These are phyloP conservation scores for Galaxias olidus DNA, from an alignment of 2,797 vertebrate genomes.

Conservation along the genomic window DNA sequence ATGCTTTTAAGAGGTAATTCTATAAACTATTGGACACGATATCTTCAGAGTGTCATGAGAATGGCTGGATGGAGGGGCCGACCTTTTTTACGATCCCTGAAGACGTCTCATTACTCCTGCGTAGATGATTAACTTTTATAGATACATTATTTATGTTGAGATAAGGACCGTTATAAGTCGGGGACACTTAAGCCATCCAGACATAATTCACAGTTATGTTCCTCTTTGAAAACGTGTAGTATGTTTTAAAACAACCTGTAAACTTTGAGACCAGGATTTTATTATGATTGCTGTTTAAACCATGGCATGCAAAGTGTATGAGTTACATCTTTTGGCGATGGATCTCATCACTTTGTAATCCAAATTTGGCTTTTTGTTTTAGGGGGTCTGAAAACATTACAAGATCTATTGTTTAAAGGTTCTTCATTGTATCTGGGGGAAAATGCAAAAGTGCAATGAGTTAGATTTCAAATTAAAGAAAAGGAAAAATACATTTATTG, in stretches of 20 bases:
- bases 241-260: constrained; percentile 33
- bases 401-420: too few relatives aligned
- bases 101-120: constrained; percentile 54
- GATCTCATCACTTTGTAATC: too few relatives aligned
- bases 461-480: constrained; percentile 28
- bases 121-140: constrained; percentile 78
- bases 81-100: constrained; percentile 59
- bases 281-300: not conserved
- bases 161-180: constrained; percentile 73
- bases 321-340: too few relatives aligned
- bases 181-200: constrained; percentile 49
- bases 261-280: constrained; percentile 4
- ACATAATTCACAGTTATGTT: constrained; percentile 32
- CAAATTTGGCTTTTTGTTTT: constrained; percentile 8
- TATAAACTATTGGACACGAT: constrained; percentile 18
- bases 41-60: constrained; percentile 29
- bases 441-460: constrained; percentile 72
- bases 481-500: constrained; percentile 38
- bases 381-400: constrained; percentile 27
- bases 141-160: constrained; percentile 81
- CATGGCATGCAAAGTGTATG: not conserved
- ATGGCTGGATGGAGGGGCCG: constrained; percentile 50
- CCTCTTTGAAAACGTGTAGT: constrained; percentile 22
- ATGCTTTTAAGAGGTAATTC: constrained; percentile 13
- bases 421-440: too few relatives aligned